Base-by-base conservation (phyloP, 2,888 invertebrate species). In the Ectobius pallidus region DNA sequence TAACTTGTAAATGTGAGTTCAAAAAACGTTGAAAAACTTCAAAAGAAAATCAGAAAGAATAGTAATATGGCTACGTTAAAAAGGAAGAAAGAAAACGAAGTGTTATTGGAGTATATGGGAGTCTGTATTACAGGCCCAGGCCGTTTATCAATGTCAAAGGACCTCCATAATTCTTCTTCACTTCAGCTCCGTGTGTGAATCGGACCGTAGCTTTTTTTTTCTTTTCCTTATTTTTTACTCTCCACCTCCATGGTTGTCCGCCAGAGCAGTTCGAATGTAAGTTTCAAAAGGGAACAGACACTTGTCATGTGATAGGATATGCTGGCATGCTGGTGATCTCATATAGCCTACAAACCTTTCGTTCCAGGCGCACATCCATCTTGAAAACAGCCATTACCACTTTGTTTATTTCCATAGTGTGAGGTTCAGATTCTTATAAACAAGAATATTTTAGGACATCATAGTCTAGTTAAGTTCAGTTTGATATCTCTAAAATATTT, bases 111-210 rank as follows among this genome's bases (percentile, higher is more conserved):
- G 62, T 32, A 34, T 62, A 62, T 62, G 62, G 62, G 11, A 20
- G 34, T 20, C 62, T 62, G 61, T 61, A 32, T 62, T 34, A 34
- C 62, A 62, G n/a, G 34, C 34, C 20, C n/a, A 14, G 14, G 62
- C 20, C 18, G 34, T 62, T 62, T 62, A 62, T 62, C 62, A 62
- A 25, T 34, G 62, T 34, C 62, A 18, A 11, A 32, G 49, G 62
- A 25, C 62, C 62, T 16, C 34, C 62, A 62, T 62, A 62, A 62
- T 2, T 62, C 34, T 62, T 62, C 62, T 62, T 62, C 34, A 62
- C 9, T 62, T 34, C 62, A 32, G 34, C 62, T 32, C 34, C 62
- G 62, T 34, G 34, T 62, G 62, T 62, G 62, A 62, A 34, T 62
- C 62, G 34, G 62, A 62, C 62, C 34, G 34, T 34, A n/a, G 62